A percentile compares a stretch with the other conserved stretches of the same genome.
These are phyloP conservation scores for Drosophila serrata DNA, from an alignment of 1,140 invertebrate species.

Conservation along the genomic window DNA sequence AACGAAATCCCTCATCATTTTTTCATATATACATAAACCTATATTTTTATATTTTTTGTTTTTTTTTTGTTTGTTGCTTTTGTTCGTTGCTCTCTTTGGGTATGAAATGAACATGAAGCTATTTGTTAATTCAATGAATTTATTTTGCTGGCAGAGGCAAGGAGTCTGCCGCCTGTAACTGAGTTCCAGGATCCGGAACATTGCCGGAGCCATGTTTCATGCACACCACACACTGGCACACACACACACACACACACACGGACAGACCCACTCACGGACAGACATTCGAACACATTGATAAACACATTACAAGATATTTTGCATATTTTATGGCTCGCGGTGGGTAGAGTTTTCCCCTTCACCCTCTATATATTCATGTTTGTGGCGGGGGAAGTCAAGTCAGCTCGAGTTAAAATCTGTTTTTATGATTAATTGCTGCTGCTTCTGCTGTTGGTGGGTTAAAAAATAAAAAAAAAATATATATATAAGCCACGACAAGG, in stretches of 20 bases:
- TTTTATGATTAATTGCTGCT: slow-evolving; percentile 75
- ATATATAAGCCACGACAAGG: slow-evolving; percentile 45
- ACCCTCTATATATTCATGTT: slow-evolving; percentile 6
- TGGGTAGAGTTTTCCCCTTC: background rate
- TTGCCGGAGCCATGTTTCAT: slow-evolving; percentile 48
- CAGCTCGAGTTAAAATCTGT: slow-evolving; percentile 68
- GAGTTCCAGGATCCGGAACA: slow-evolving; percentile 42
- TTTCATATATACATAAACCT: background rate
- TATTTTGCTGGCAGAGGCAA: slow-evolving; percentile 35
- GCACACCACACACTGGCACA: slow-evolving; percentile 33
- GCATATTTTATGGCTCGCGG: slow-evolving; percentile 68
- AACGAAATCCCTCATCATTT: slow-evolving; percentile 29
- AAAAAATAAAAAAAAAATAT: slow-evolving; percentile 23
- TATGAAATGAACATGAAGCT: slow-evolving; percentile 69
- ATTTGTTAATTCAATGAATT: slow-evolving; percentile 78
- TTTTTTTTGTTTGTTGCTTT: background rate
- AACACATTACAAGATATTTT: slow-evolving; percentile 82
- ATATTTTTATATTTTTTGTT: background rate
- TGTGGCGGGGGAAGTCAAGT: slow-evolving; percentile 13
- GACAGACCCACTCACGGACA: background rate
- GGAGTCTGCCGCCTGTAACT: slow-evolving; percentile 21
- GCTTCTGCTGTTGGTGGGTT: slow-evolving; percentile 23
- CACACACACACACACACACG: slow-evolving; percentile 12
- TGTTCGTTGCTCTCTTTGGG: slow-evolving; percentile 36
- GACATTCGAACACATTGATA: slow-evolving; percentile 66